Evolutionary conservation across 2,797 vertebrate genomes (phyloP).

Genomic region (Acridotheres tristis): DNA sequence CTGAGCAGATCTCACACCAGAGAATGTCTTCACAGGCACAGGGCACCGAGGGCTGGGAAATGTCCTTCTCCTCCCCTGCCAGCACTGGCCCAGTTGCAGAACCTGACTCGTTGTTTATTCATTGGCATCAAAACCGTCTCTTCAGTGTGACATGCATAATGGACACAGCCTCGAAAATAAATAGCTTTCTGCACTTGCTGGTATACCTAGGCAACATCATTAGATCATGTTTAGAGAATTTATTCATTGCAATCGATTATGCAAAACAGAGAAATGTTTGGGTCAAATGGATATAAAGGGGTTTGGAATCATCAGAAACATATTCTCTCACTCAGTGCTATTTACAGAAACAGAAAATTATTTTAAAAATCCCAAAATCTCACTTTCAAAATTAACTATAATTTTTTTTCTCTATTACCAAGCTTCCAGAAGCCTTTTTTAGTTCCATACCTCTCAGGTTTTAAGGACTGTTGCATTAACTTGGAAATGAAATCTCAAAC

Average conservation of each 20-base stretch:
- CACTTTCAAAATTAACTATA: background rate
- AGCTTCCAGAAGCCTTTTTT: background rate
- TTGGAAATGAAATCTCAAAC: background rate
- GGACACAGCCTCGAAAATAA: background rate
- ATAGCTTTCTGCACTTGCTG: conserved; percentile 33
- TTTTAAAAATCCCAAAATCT: background rate
- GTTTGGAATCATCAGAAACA: background rate
- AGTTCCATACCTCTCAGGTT: background rate
- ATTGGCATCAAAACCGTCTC: background rate
- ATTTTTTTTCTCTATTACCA: background rate
- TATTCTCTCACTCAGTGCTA: background rate
- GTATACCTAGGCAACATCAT: background rate
- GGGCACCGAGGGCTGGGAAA: background rate
- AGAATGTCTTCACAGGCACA: background rate
- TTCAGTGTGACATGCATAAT: background rate
- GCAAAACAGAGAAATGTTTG: background rate
- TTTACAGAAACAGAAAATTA: background rate
- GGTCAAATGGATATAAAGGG: background rate
- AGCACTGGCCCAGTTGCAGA: background rate
- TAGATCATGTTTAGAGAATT: background rate
- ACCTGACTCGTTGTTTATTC: background rate
- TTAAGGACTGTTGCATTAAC: background rate
- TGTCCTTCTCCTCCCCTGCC: background rate
- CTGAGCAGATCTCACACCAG: background rate
- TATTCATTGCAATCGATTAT: background rate